Conservation (phyloP, 2,888 invertebrate genomes). For the Oxyteleia sp. region DNA sequence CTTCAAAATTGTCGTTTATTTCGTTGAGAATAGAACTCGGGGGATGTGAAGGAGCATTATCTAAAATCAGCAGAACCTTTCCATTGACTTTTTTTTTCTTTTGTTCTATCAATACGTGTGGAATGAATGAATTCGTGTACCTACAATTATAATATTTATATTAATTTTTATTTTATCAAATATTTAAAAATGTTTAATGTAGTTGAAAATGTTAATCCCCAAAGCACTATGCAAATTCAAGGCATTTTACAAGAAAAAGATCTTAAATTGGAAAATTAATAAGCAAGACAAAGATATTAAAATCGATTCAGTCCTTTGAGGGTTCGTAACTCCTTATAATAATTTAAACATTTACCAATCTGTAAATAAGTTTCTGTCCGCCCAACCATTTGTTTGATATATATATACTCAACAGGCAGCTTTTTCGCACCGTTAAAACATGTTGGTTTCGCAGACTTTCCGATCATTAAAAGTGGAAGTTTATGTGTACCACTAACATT, state of each 20-base stretch:
- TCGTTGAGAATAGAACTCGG: not conserved
- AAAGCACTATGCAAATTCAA: too few species aligned
- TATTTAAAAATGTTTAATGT: not conserved
- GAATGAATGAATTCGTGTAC: conserved; percentile 2
- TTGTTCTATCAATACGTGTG: not conserved
- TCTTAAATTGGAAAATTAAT: too few species aligned
- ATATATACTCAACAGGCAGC: not conserved
- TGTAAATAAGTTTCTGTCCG: conserved; percentile 1
- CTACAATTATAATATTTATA: conserved; percentile 2
- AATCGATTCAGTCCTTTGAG: too few species aligned
- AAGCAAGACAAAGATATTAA: too few species aligned
- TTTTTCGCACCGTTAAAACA: not conserved
- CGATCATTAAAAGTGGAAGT: conserved; percentile 4
- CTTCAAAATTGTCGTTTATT: conserved; percentile 23
- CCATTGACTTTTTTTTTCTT: not conserved
- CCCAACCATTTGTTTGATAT: not conserved
- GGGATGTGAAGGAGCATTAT: conserved; percentile 8
- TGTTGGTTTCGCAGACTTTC: not conserved
- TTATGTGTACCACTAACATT: not conserved
- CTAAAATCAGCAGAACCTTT: not conserved
- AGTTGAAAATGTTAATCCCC: too few species aligned
- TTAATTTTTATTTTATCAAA: not conserved
- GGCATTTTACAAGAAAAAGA: too few species aligned
- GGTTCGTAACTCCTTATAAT: too few species aligned
- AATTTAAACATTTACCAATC: conserved; percentile 8